A percentile compares a stretch with the other conserved stretches of the same genome.
phyloP scores from a whole-genome alignment of 1,140 invertebrate species.

The Dufourea novaeangliae region DNA sequence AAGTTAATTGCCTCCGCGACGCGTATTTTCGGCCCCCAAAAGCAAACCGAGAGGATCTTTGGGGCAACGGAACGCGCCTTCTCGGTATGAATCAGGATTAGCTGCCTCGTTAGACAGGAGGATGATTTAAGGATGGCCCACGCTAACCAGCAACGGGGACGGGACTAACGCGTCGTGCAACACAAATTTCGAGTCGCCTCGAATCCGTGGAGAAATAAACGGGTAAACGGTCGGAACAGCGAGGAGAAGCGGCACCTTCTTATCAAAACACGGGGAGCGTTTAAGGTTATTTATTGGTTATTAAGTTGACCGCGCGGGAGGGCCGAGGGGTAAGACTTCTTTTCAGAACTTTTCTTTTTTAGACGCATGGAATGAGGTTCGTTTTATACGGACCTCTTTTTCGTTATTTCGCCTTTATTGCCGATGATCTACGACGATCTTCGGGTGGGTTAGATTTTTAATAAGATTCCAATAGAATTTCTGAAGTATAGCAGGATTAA shows the following conservation, averaged over 20 bases:
- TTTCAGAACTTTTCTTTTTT: neutral
- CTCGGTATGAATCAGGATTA: conserved; percentile 74
- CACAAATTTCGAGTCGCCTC: conserved; percentile 30
- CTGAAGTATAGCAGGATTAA: conserved; percentile 49
- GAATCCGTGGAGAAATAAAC: conserved; percentile 39
- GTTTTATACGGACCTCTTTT: conserved; percentile 13
- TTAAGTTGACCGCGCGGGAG: conserved; percentile 52
- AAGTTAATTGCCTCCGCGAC: conserved; percentile 22
- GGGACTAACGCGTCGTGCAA: conserved; percentile 42
- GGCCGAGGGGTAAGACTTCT: neutral
- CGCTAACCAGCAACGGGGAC: conserved; percentile 33
- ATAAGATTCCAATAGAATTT: conserved; percentile 27
- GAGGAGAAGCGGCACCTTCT: conserved; percentile 45
- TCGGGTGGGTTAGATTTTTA: conserved; percentile 8
- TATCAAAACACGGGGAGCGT: conserved; percentile 72
- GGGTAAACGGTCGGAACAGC: no score
- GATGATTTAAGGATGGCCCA: conserved; percentile 71
- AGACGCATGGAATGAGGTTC: neutral
- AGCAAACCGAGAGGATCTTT: neutral
- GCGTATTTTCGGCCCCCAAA: neutral
- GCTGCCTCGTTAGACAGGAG: conserved; percentile 65
- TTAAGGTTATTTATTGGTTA: conserved; percentile 73
- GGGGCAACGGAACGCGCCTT: conserved; percentile 18
- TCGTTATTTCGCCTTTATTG: conserved; percentile 47
- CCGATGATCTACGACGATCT: conserved; percentile 43